Evolutionary conservation across 2,888 invertebrate genomes (phyloP), one percentile per base, ranked within the genome.

Genomic region (Alloplasta piceator): DNA sequence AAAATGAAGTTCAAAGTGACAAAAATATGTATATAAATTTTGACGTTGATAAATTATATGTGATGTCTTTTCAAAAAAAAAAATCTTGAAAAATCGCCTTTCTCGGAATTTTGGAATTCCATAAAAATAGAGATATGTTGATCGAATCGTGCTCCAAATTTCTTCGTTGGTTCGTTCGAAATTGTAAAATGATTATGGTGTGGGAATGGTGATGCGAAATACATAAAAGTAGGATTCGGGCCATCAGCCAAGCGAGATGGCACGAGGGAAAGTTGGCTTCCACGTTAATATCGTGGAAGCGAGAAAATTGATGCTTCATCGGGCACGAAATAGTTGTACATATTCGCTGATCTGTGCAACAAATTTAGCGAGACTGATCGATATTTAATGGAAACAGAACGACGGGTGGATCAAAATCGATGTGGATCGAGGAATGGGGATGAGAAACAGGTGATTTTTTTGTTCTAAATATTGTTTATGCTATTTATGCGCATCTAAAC

Each of bases 161-260:
- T 7, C n/a, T 48, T 26, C 26, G 26, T 26, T 26, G 1, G 10
- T 7, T 48, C 10, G 10, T 3, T 48, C 4, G 6, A 48, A 48
- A n/a, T 48, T 7, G 48, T 5, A 48, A 48, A 5, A 46, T 5
- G n/a, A 48, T 48, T n/a, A 48, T 48, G 48, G 5, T 4, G 12
- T 5, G 48, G 10, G 10, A 48, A 48, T 48, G 5, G 12, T n/a
- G 48, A 48, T 48, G n/a, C 12, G 46, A 46, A 55, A 36, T 36
- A 46, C 6, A 73, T 48, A 38, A 63, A 77, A n/a, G n/a, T n/a
- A n/a, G 58, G 77, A 81, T 81, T 73, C 73, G 73, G 68, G 58
- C 70, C 73, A 80, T 80, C 71, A 68, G 43, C 58, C 80, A 80
- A 80, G 72, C 80, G 77, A 58, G 73, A 70, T 36, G 41, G 48